Evolutionary conservation across 2,797 vertebrate species (phyloP).

Genomic region (Malurus leucopterus): DNA sequence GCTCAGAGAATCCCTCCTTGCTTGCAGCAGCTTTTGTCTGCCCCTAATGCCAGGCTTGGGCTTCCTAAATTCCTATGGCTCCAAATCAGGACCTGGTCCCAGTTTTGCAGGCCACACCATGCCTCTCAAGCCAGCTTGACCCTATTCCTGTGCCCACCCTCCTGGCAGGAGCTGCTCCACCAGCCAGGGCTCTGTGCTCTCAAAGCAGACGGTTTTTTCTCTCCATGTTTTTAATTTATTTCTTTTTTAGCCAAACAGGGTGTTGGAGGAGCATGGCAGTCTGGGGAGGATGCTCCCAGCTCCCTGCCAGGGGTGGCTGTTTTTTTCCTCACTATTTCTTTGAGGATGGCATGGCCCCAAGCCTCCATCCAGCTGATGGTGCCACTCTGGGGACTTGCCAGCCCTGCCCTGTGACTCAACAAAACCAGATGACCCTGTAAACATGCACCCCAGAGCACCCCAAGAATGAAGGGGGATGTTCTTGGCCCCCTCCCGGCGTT

Average conservation of each 20-base stretch:
- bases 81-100: neutral
- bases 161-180: neutral
- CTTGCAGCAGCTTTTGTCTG: neutral
- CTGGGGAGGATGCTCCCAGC: neutral
- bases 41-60: neutral
- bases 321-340: neutral
- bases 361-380: neutral
- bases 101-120: neutral
- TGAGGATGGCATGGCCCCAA: neutral
- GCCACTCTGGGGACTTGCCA: neutral
- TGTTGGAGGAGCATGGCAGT: neutral
- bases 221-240: neutral
- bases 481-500: neutral
- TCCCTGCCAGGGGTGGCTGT: neutral
- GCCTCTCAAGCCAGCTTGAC: neutral
- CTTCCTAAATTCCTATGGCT: neutral
- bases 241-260: neutral
- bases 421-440: neutral
- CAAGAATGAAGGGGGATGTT: neutral
- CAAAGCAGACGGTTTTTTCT: neutral
- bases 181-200: neutral
- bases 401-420: neutral
- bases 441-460: neutral
- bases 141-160: neutral
- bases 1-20: accelerated